Evolutionary conservation across 2,888 invertebrate species (phyloP), one percentile per base, ranked within the genome.

Genomic region (Nematopogon swammerdamellus): DNA sequence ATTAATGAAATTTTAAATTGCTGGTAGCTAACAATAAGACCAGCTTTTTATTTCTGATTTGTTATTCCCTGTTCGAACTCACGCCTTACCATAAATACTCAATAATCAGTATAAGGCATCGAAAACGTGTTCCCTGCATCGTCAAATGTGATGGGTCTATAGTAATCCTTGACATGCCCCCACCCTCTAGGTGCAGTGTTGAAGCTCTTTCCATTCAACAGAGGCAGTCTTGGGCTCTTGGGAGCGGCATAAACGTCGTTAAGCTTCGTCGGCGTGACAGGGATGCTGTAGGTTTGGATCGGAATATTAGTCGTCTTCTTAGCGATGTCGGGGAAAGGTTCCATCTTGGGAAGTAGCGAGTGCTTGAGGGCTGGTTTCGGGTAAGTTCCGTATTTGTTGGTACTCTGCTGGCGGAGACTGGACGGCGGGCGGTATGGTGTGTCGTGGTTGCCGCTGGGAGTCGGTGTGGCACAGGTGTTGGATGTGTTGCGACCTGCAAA

Each of bases 161-260:
- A 91, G 55, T 84, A 85, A 46, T 85, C 82, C 57, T 82, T 81
- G 58, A 82, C 81, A 57, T 87, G 83, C 14, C 86, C 85, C 91
- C 93, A 93, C 1, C 92, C 92, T 29, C 92, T 83, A 3, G 93
- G 88, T 29, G 91, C 90, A 0, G 89, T 91, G 59, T 93, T 93
- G 69, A 91, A 93, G 61, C 90, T 91, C 19, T 83, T 82, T 42
- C 81, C 75, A 55, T 63, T 69, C 49, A 75, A 72, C 30, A 79
- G 58, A 1, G 75, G 71, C 47, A 73, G 50, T 11, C 73, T 62
- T 2, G 74, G 73, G 53, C 75, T 72, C 54, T 72, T 70, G 1
- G 79, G 76, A 3, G 79, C 63, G 14, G 80, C 73, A 52, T 73
- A 79, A 1, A 79, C 76, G 57, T 77, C 79, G 50, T 77, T 80